Conservation (phyloP, 37 sponge, comb jelly and placozoan species). For the Beroe forskalii region DNA sequence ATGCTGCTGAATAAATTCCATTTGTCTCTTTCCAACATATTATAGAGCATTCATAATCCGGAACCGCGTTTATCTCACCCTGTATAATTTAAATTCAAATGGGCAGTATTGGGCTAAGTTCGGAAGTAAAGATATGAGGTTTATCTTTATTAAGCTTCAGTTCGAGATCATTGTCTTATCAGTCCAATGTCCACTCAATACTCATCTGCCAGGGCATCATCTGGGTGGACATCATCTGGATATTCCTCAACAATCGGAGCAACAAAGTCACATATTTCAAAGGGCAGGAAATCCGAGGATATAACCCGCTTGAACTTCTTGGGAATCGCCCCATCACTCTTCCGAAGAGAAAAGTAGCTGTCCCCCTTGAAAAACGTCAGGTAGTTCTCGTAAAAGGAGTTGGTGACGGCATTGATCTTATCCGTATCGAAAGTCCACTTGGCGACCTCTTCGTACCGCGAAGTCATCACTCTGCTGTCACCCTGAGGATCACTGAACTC, state of each 20-base stretch:
- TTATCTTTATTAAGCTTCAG: no score
- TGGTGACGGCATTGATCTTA: background rate
- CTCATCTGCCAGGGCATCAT: background rate
- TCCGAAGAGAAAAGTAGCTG: background rate
- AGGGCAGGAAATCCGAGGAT: constrained; percentile 3
- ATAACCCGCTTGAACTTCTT: constrained; percentile 13
- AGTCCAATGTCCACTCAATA: no score
- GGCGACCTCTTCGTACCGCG: background rate
- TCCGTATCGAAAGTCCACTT: constrained; percentile 1
- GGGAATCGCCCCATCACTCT: background rate
- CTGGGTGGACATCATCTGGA: background rate
- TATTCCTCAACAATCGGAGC: background rate
- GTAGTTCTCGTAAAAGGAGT: background rate
- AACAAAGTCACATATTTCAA: constrained; percentile 13
- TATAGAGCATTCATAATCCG: no score
- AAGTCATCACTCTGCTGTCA: background rate
- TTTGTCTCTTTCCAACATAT: no score
- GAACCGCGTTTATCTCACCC: no score
- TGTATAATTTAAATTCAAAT: no score
- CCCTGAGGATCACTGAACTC: background rate
- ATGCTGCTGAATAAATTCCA: no score
- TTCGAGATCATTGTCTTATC: no score
- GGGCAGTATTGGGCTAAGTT: no score
- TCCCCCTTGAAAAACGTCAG: background rate
- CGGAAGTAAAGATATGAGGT: no score